A percentile compares a stretch with the other conserved stretches of the same genome.
These are phyloP conservation scores for Lepeophtheirus nordmannii DNA, from an alignment of 2,888 invertebrate genomes.

Conservation along the genomic window DNA sequence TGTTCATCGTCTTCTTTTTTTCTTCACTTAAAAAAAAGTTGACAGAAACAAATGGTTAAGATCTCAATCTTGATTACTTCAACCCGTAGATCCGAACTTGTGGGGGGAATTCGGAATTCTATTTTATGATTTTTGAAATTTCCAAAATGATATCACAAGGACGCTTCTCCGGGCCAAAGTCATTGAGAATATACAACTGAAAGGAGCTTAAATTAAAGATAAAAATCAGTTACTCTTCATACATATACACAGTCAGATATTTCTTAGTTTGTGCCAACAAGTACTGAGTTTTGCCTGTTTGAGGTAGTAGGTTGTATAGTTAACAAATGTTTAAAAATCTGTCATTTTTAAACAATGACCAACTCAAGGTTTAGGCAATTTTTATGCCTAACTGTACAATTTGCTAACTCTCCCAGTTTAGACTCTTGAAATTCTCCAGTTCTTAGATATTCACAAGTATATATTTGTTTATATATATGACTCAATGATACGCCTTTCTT, in stretches of 20 bases:
- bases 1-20: too few species aligned
- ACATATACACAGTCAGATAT: too few species aligned
- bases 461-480: too few species aligned
- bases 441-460: too few species aligned
- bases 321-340: neutral
- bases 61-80: neutral
- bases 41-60: neutral
- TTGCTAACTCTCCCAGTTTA: constrained; percentile 7
- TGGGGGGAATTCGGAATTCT: neutral
- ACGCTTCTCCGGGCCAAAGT: constrained; percentile 7
- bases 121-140: neutral
- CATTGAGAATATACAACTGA: neutral
- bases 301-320: constrained; percentile 8
- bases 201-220: too few species aligned
- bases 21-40: too few species aligned
- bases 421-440: constrained; percentile 27
- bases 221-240: too few species aligned
- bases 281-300: constrained; percentile 1
- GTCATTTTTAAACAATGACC: neutral
- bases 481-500: too few species aligned
- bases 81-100: constrained; percentile 9
- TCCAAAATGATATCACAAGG: neutral
- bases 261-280: too few species aligned
- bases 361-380: too few species aligned
- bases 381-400: neutral